Evolutionary conservation across 2,888 invertebrate species (phyloP).

Genomic region (Acronicta psi): DNA sequence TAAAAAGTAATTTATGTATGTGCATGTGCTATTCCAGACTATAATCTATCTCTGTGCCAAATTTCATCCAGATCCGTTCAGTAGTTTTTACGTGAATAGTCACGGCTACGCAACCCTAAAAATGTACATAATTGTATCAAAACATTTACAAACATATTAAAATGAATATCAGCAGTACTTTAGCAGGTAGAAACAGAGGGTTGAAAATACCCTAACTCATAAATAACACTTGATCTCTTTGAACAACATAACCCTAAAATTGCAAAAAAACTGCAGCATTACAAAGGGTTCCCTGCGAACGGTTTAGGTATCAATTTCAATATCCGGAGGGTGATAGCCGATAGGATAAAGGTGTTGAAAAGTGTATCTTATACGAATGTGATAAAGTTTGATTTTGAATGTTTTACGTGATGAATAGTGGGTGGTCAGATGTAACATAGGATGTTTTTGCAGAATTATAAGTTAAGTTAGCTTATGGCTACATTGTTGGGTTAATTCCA

Average conservation of each 20-base stretch:
- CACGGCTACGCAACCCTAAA: neutral
- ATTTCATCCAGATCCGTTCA: no score
- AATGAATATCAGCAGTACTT: constrained; percentile 1
- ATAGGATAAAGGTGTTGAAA: constrained; percentile 4
- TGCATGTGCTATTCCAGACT: no score
- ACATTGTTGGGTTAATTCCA: constrained; percentile 12
- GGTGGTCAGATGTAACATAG: constrained; percentile 36
- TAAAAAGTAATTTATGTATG: no score
- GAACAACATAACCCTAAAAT: constrained; percentile 36
- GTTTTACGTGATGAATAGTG: constrained; percentile 16
- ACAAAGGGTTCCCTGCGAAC: constrained; percentile 41
- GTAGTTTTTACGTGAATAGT: no score
- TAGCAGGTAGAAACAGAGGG: constrained; percentile 35
- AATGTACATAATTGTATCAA: constrained; percentile 16
- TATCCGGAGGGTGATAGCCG: constrained; percentile 37
- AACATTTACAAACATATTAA: constrained; percentile 19
- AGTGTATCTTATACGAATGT: neutral
- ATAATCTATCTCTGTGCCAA: no score
- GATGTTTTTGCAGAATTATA: constrained; percentile 27
- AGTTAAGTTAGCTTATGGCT: constrained; percentile 21
- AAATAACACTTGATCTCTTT: constrained; percentile 40
- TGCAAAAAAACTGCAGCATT: constrained; percentile 32
- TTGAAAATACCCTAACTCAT: constrained; percentile 16
- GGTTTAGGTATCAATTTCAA: constrained; percentile 50
- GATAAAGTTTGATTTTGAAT: constrained; percentile 16